Conservation (phyloP, 2,797 vertebrate species). For the Smutsia temminckii region DNA sequence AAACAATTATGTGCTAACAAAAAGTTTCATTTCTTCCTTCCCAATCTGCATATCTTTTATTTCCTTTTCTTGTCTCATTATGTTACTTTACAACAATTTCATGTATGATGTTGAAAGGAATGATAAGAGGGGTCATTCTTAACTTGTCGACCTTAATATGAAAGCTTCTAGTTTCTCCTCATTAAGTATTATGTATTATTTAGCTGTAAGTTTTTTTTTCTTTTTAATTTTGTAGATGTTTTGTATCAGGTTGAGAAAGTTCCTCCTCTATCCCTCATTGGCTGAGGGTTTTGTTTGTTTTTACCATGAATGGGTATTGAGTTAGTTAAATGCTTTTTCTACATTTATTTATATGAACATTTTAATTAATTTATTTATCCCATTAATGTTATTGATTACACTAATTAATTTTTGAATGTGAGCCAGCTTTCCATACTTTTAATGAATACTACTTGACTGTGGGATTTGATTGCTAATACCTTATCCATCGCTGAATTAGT, state of each 20-base stretch:
- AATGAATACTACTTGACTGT: not conserved
- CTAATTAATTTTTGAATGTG: not conserved
- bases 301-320: not conserved
- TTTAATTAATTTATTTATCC: not conserved
- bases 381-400: not conserved
- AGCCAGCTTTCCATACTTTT: not conserved
- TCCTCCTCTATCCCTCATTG: not conserved
- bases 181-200: not conserved
- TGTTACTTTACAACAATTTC: not conserved
- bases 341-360: not conserved
- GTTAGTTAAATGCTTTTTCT: not conserved
- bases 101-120: not conserved
- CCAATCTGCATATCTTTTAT: not conserved
- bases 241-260: not conserved
- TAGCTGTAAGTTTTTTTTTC: not conserved
- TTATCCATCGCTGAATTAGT: not conserved
- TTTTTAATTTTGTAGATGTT: not conserved
- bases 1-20: not conserved
- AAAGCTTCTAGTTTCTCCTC: not conserved
- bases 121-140: not conserved
- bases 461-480: not conserved
- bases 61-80: not conserved
- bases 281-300: not conserved
- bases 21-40: not conserved
- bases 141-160: not conserved